A percentile compares a stretch with the other conserved stretches of the same genome.
Evolutionary conservation across 2,797 vertebrate species (phyloP).

Genomic region (Pipistrellus nathusii): DNA sequence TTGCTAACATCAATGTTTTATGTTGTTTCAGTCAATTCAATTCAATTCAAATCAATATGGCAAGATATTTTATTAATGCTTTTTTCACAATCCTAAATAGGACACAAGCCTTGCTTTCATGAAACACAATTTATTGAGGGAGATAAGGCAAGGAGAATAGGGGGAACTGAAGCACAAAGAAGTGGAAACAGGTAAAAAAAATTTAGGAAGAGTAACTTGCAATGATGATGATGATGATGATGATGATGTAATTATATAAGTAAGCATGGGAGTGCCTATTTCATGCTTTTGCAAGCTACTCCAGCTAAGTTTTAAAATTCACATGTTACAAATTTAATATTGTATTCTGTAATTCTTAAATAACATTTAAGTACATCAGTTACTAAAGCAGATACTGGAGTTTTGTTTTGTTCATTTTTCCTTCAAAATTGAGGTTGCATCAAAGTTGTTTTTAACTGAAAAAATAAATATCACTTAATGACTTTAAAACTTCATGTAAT

Average conservation of each 20-base stretch:
- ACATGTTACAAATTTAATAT: slow-evolving; percentile 27
- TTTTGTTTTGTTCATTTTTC: slow-evolving; percentile 55
- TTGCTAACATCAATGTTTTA: background rate
- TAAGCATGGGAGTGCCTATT: background rate
- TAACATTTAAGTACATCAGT: slow-evolving; percentile 31
- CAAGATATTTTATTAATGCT: background rate
- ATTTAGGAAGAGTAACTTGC: background rate
- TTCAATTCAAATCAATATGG: background rate
- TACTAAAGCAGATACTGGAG: background rate
- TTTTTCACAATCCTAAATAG: background rate
- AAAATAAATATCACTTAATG: slow-evolving; percentile 42
- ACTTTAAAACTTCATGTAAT: background rate
- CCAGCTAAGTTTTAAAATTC: slow-evolving; percentile 27
- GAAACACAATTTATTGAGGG: background rate
- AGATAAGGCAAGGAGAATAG: background rate
- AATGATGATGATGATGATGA: background rate
- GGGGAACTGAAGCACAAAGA: background rate
- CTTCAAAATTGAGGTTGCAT: background rate
- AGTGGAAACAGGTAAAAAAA: slow-evolving; percentile 7
- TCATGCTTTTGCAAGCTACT: slow-evolving; percentile 23
- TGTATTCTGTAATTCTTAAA: slow-evolving; percentile 15
- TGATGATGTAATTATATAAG: background rate
- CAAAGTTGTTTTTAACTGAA: slow-evolving; percentile 44
- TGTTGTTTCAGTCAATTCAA: background rate
- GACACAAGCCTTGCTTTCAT: background rate